Conservation (phyloP, 2,113 vertebrate genomes). For the Alouatta palliata region DNA sequence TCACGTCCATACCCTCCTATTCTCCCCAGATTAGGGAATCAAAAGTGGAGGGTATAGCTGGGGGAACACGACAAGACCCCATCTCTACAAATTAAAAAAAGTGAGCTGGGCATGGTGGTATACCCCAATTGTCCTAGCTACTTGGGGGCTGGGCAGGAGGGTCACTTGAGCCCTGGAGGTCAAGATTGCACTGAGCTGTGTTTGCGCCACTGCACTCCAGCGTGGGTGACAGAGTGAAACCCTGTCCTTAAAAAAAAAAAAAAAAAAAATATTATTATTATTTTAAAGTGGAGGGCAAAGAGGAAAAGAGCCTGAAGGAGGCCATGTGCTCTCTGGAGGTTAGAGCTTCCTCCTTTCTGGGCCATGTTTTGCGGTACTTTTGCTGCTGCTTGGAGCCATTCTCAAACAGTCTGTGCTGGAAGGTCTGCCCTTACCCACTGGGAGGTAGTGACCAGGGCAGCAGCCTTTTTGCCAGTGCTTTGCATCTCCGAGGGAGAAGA, state of each 20-base stretch:
- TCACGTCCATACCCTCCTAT: fast-evolving
- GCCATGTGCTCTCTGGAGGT: neutral
- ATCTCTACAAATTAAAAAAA: too few relatives aligned
- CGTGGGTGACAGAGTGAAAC: too few relatives aligned
- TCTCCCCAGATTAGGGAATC: neutral
- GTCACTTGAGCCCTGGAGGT: too few relatives aligned
- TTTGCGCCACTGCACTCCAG: too few relatives aligned
- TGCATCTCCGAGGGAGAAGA: neutral
- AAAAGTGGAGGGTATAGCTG: neutral
- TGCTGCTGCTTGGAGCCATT: neutral
- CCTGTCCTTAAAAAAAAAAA: too few relatives aligned
- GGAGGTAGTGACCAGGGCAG: neutral
- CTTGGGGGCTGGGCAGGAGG: too few relatives aligned
- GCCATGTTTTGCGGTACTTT: neutral
- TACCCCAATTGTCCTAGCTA: too few relatives aligned
- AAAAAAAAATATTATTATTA: too few relatives aligned
- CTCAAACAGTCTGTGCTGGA: neutral
- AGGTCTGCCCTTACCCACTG: neutral
- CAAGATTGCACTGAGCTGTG: too few relatives aligned
- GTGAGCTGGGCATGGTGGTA: too few relatives aligned
- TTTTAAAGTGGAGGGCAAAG: too few relatives aligned
- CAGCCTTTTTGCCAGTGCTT: fast-evolving
- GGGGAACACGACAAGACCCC: too few relatives aligned
- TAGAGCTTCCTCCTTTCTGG: neutral
- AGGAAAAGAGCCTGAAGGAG: neutral